Evolutionary conservation across 2,113 vertebrate species (phyloP), one percentile per base, ranked within the genome.

Genomic region (Illadopsis cleaveri): DNA sequence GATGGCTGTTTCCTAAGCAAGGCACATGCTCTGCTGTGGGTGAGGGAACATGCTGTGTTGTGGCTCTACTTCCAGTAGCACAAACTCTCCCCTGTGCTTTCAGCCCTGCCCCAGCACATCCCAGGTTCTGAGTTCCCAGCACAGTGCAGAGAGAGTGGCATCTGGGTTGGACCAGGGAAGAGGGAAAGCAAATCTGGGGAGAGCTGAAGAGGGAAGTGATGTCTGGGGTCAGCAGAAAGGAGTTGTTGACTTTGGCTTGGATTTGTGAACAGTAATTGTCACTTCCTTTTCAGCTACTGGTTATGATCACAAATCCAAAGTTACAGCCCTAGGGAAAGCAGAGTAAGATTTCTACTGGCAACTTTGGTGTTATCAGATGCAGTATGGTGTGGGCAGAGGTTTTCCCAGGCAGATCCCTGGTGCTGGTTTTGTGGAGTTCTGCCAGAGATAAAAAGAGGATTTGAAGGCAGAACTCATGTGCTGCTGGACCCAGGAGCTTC

Each of bases 171-270:
- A 70, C 5, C 38, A 56, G 77, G 51, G 33, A 31, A 31, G 2
- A 2, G 11, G 11, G 37, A 82, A 57, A 72, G 60, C 45, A 81
- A 61, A 78, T 79, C 53, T 78, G n/a, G 47, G n/a, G 28, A 61
- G 47, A 86, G 47, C 15, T n/a, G 44, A 69, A 70, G 47, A 72
- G 15, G 48, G 47, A 84, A 48, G 22, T 28, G 38, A 42, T 90
- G 40, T 85, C 48, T 27, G 5, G 25, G 51, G 58, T 25, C 18
- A 62, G 61, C 40, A 73, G 75, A 77, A 83, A 35, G 58, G 85
- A 85, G 58, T 35, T 93, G 92, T 83, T 92, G 88, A 54, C 62
- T 92, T 93, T 90, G 80, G 89, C 86, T 91, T 81, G 23, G 72
- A 35, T 45, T 93, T 84, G 25, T 14, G 11, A 69, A 33, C 21